These are phyloP conservation scores for Anniella stebbinsi DNA, from an alignment of 2,797 vertebrate species.

Conservation along the genomic window DNA sequence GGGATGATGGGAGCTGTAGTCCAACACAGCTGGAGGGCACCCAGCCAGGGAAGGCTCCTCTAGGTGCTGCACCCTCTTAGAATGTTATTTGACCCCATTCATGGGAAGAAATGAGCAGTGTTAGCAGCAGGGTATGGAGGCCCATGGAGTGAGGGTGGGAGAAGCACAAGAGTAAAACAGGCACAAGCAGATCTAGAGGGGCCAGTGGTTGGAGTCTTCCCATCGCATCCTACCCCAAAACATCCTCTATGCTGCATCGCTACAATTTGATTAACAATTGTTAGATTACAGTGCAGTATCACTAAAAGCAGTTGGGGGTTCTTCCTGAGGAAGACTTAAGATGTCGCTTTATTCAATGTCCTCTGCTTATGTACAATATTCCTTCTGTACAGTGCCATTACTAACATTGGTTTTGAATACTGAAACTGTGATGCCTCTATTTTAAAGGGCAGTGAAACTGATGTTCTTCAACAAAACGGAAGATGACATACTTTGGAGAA, in stretches of 20 bases:
- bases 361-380: background rate
- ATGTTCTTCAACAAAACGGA: conserved; percentile 94
- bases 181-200: background rate
- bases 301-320: conserved; percentile 13
- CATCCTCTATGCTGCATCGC: background rate
- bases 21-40: too few relatives aligned
- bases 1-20: too few relatives aligned
- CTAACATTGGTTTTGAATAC: conserved; percentile 16
- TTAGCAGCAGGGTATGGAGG: too few relatives aligned
- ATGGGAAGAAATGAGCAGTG: too few relatives aligned
- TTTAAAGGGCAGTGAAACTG: conserved; percentile 85
- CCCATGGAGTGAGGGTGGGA: background rate
- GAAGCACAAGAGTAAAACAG: background rate
- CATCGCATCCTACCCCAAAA: background rate
- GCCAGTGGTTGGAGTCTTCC: background rate
- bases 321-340: background rate
- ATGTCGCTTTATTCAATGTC: background rate
- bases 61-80: too few relatives aligned
- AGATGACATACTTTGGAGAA: conserved; percentile 91
- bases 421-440: conserved; percentile 47
- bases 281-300: background rate
- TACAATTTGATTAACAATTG: background rate
- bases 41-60: too few relatives aligned
- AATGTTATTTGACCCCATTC: background rate
- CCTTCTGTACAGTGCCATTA: background rate